Percentiles rank a stretch among this genome's conserved stretches.
Evolutionary conservation across 2,797 vertebrate genomes (phyloP).

Genomic region (Bradypodion ventrale): DNA sequence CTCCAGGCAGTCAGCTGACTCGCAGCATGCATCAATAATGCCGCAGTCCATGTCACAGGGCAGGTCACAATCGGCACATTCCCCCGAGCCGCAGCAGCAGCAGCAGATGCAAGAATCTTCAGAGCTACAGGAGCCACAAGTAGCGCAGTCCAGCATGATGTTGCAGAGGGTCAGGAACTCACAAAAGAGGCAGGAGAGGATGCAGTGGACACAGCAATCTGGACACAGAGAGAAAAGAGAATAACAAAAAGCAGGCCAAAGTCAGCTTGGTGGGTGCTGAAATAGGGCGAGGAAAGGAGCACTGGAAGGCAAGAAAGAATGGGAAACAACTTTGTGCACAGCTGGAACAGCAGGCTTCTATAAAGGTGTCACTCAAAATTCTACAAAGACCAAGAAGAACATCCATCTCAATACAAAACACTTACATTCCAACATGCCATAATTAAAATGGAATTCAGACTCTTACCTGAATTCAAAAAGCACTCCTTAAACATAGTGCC

Average conservation of each 20-base stretch:
- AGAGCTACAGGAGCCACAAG: slow-evolving; percentile 92
- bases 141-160: slow-evolving; percentile 94
- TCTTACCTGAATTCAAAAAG: background rate
- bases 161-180: slow-evolving; percentile 98
- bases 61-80: slow-evolving; percentile 94
- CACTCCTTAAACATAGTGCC: background rate
- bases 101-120: slow-evolving; percentile 93
- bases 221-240: background rate
- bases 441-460: background rate
- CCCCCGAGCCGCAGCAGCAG: slow-evolving; percentile 93
- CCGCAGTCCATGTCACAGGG: slow-evolving; percentile 99
- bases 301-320: background rate
- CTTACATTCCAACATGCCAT: background rate
- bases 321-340: background rate
- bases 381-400: background rate
- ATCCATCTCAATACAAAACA: background rate
- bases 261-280: background rate
- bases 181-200: slow-evolving; percentile 97
- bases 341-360: background rate
- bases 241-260: background rate
- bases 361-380: background rate
- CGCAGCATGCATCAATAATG: slow-evolving; percentile 98
- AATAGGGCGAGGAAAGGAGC: background rate
- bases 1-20: slow-evolving; percentile 98
- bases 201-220: slow-evolving; percentile 98